Conservation (phyloP, 2,113 vertebrate species). For the Cebus imitator region DNA sequence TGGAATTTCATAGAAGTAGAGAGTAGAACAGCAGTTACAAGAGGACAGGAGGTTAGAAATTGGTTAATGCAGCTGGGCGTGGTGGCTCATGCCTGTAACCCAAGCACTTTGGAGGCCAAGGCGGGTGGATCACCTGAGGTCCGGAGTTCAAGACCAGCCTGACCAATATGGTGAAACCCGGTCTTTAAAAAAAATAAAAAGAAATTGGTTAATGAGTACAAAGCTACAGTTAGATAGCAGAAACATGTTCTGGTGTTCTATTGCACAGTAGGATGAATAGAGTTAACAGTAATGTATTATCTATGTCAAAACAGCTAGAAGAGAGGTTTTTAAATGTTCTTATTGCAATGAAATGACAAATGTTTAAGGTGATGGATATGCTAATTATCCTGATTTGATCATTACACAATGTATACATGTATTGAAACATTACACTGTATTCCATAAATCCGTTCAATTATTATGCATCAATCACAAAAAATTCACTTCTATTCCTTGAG, state of each 20-base stretch:
- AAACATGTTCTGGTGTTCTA: neutral
- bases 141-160: too few species aligned
- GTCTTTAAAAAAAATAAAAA: neutral
- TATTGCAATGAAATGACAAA: neutral
- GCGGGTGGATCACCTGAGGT: too few species aligned
- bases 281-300: neutral
- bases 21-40: neutral
- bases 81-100: too few species aligned
- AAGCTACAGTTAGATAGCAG: neutral
- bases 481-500: neutral
- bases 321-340: neutral
- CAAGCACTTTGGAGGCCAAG: too few species aligned
- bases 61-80: neutral
- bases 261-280: neutral
- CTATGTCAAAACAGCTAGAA: neutral
- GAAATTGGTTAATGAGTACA: neutral
- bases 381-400: neutral
- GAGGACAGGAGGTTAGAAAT: neutral
- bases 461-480: neutral
- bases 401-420: neutral
- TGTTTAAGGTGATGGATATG: neutral
- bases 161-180: too few species aligned
- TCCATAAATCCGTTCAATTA: neutral
- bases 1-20: neutral
- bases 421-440: neutral